phyloP scores from a whole-genome alignment of 2,888 invertebrate species.

The Dendrolimus pini region DNA sequence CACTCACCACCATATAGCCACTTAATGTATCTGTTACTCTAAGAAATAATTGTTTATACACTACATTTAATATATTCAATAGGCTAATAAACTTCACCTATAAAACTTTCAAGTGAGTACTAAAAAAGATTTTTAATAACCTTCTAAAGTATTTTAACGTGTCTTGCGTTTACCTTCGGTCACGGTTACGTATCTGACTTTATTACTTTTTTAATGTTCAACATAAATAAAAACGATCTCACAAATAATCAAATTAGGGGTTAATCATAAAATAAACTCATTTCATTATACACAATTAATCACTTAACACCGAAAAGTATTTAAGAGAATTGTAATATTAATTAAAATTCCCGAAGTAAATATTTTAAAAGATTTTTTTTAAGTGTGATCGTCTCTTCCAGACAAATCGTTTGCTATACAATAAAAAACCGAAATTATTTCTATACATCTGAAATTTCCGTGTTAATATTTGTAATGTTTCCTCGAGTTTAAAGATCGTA shows the following conservation, averaged over 20 bases:
- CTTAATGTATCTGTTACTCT: not conserved
- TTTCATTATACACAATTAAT: slow-evolving; percentile 14
- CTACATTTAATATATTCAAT: slow-evolving; percentile 23
- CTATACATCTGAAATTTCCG: too few relatives aligned
- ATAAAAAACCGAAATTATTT: too few relatives aligned
- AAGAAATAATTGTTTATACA: slow-evolving; percentile 17
- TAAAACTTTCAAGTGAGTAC: slow-evolving; percentile 34
- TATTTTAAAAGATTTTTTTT: too few relatives aligned
- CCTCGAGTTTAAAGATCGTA: too few relatives aligned
- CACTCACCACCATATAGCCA: not conserved
- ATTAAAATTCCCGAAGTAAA: too few relatives aligned
- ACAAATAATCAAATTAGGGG: slow-evolving; percentile 40
- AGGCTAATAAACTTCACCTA: slow-evolving; percentile 31
- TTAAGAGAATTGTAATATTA: not conserved
- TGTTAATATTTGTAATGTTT: too few relatives aligned
- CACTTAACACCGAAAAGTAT: slow-evolving; percentile 3
- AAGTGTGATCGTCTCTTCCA: too few relatives aligned
- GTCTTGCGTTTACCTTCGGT: slow-evolving; percentile 20
- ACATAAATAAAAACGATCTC: slow-evolving; percentile 36
- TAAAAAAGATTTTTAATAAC: slow-evolving; percentile 36
- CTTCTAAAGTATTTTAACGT: slow-evolving; percentile 27
- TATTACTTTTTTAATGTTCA: slow-evolving; percentile 34
- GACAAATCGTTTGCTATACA: too few relatives aligned
- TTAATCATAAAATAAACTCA: slow-evolving; percentile 36
- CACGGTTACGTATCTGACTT: slow-evolving; percentile 21